Evolutionary conservation across 2,797 vertebrate species (phyloP).

Genomic region (Sternarchorhynchus goeldii): DNA sequence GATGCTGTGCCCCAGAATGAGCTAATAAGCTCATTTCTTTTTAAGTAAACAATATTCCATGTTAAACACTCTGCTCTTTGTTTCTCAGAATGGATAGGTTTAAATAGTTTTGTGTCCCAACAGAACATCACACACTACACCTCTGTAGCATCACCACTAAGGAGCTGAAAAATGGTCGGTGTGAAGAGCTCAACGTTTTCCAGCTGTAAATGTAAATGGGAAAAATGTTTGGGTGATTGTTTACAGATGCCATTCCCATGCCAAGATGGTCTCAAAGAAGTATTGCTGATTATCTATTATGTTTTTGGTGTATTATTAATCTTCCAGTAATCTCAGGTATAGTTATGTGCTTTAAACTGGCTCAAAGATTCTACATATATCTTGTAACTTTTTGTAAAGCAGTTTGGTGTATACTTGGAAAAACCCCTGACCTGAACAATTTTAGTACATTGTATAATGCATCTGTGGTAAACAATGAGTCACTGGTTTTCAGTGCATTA

Average conservation of each 20-base stretch:
- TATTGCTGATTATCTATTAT: too few relatives aligned
- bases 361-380: too few relatives aligned
- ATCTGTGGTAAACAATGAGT: not conserved
- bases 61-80: not conserved
- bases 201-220: slow-evolving; percentile 10
- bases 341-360: too few relatives aligned
- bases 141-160: not conserved
- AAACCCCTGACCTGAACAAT: not conserved
- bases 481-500: slow-evolving; percentile 8
- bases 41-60: not conserved
- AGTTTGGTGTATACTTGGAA: not conserved
- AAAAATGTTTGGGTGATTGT: not conserved
- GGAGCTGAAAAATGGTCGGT: not conserved
- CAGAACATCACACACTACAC: too few relatives aligned
- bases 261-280: not conserved
- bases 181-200: not conserved
- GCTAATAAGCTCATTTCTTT: not conserved
- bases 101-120: not conserved
- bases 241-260: slow-evolving; percentile 20
- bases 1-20: not conserved
- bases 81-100: not conserved
- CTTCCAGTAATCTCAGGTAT: too few relatives aligned
- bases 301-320: too few relatives aligned
- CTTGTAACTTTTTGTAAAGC: too few relatives aligned
- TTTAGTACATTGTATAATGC: not conserved